These are phyloP conservation scores for Athrips mouffetella DNA, from an alignment of 2,888 invertebrate species.

Conservation along the genomic window DNA sequence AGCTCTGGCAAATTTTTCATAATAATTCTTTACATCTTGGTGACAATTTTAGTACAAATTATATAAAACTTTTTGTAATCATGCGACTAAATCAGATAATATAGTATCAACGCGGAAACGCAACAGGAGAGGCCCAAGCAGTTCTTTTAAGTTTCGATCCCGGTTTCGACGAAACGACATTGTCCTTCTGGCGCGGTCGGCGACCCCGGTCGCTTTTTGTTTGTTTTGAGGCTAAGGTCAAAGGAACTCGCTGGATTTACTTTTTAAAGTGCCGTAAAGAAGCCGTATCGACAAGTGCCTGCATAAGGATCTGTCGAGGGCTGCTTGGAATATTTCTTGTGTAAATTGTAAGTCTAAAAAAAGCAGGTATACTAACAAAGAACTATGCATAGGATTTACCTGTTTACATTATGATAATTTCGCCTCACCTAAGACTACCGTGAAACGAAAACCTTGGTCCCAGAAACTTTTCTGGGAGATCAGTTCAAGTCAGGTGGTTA, in stretches of 20 bases:
- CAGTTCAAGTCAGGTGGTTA: too few species aligned
- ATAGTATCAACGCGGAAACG: slow-evolving; percentile 42
- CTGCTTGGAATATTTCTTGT: not conserved
- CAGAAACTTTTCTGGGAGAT: too few species aligned
- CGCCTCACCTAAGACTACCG: too few species aligned
- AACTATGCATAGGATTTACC: too few species aligned
- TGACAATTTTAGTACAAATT: too few species aligned
- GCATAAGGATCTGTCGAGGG: not conserved
- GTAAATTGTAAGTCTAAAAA: too few species aligned
- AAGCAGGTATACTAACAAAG: too few species aligned
- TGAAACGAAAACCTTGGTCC: too few species aligned
- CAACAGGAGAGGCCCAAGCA: slow-evolving; percentile 27
- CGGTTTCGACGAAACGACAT: slow-evolving; percentile 64
- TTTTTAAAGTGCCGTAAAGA: slow-evolving; percentile 22
- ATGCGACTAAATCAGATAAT: not conserved
- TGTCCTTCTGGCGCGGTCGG: slow-evolving; percentile 54
- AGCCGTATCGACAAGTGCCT: not conserved
- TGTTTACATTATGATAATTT: too few species aligned
- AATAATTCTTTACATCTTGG: too few species aligned
- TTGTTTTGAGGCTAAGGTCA: slow-evolving; percentile 35
- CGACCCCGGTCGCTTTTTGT: slow-evolving; percentile 55
- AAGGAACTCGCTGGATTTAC: slow-evolving; percentile 4
- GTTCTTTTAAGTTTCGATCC: slow-evolving; percentile 47
- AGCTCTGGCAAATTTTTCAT: too few species aligned
- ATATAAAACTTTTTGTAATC: too few species aligned